These are phyloP conservation scores for Yoshiicerus persimilis DNA, from an alignment of 1,140 invertebrate genomes.

Conservation along the genomic window DNA sequence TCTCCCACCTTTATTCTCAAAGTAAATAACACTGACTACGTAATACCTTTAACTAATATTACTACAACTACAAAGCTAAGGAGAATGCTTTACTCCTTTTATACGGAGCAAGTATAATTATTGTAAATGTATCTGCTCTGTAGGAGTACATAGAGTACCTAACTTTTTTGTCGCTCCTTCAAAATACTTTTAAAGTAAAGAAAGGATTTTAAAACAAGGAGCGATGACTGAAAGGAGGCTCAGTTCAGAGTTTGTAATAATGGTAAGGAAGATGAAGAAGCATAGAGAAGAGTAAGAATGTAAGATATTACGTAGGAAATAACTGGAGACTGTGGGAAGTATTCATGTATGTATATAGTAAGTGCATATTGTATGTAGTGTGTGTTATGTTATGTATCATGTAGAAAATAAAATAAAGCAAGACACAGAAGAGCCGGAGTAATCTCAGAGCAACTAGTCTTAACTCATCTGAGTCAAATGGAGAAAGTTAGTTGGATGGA, in stretches of 20 bases:
- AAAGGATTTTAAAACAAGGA: too few relatives aligned
- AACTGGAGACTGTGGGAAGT: neutral
- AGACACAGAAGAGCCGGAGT: neutral
- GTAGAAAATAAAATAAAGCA: neutral
- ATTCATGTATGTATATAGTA: neutral
- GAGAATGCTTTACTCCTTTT: neutral
- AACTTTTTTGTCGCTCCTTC: too few relatives aligned
- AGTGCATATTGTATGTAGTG: neutral
- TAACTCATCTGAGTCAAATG: slow-evolving; percentile 19
- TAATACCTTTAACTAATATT: neutral
- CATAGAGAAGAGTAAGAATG: neutral
- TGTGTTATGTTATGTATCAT: neutral
- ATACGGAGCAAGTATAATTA: neutral
- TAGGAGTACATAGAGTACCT: neutral
- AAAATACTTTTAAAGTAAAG: too few relatives aligned
- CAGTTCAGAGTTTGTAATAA: neutral
- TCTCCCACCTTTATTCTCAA: neutral
- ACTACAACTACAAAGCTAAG: neutral
- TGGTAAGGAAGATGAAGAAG: neutral
- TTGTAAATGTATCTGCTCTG: neutral
- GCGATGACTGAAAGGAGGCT: too few relatives aligned
- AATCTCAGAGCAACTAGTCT: slow-evolving; percentile 2
- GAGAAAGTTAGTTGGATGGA: neutral
- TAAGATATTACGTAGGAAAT: neutral
- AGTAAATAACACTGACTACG: neutral